Conservation (phyloP, 2,888 invertebrate species). For the Calephelis perditalis region DNA sequence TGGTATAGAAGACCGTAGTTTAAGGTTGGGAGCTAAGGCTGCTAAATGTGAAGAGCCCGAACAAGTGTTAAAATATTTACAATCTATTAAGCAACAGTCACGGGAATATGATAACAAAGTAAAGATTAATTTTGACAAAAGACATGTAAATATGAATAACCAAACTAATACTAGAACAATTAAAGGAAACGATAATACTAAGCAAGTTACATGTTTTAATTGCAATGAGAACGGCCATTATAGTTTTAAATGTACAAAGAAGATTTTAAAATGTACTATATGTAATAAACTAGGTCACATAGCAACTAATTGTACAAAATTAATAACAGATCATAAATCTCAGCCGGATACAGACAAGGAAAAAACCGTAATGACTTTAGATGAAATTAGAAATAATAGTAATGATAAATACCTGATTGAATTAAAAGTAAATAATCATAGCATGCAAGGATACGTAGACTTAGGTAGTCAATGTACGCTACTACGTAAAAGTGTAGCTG, state of each 20-base stretch:
- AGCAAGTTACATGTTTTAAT: slow-evolving; percentile 11
- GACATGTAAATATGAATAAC: no score
- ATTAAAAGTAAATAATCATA: no score
- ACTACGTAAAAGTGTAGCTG: no score
- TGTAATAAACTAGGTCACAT: slow-evolving; percentile 12
- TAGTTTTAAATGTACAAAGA: no score
- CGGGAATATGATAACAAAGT: slow-evolving; percentile 18
- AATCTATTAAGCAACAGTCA: slow-evolving; percentile 20
- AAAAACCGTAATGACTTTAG: no score
- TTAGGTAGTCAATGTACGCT: no score
- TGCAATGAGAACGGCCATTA: no score
- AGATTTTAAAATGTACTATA: slow-evolving; percentile 8
- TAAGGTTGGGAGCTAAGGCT: slow-evolving; percentile 27
- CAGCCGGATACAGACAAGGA: not conserved
- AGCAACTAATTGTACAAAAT: slow-evolving; percentile 11
- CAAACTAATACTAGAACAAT: no score
- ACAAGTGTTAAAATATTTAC: slow-evolving; percentile 12
- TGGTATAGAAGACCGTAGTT: no score
- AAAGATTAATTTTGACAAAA: not conserved
- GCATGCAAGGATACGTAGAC: no score
- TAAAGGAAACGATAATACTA: not conserved
- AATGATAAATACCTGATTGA: no score
- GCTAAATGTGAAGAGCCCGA: slow-evolving; percentile 12
- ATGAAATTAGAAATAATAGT: no score
- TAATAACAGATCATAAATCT: not conserved